A percentile compares a stretch with the other conserved stretches of the same genome.
These are phyloP conservation scores for Ectobius pallidus DNA, from an alignment of 2,888 invertebrate species.

Conservation along the genomic window DNA sequence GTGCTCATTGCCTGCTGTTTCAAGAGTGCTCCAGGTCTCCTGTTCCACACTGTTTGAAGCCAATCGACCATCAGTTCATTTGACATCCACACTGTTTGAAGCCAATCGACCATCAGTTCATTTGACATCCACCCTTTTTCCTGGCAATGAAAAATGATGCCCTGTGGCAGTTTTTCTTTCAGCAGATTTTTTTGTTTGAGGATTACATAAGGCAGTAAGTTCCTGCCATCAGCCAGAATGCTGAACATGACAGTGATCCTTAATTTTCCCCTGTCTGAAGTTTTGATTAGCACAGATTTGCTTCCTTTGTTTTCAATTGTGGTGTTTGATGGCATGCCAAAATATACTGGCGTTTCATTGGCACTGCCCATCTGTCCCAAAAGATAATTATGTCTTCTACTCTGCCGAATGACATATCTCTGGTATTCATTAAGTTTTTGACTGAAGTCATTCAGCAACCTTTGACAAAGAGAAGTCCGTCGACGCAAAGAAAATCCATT, in stretches of 20 bases:
- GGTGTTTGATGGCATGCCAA: constrained; percentile 35
- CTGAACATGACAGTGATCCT: constrained; percentile 35
- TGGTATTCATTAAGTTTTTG: background rate
- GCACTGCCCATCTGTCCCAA: constrained; percentile 39
- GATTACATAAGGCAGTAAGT: constrained; percentile 33
- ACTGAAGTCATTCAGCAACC: too few relatives aligned
- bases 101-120: constrained; percentile 41
- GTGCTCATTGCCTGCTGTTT: constrained; percentile 25
- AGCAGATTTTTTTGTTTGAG: constrained; percentile 33
- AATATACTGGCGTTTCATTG: constrained; percentile 32
- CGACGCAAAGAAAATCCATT: too few relatives aligned
- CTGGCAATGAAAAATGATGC: constrained; percentile 36
- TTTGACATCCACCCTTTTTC: constrained; percentile 41
- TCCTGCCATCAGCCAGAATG: constrained; percentile 35
- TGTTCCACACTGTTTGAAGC: constrained; percentile 20
- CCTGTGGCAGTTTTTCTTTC: constrained; percentile 36
- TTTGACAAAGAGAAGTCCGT: too few relatives aligned
- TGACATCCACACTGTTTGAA: constrained; percentile 41
- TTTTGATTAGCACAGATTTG: constrained; percentile 23
- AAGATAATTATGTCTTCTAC: constrained; percentile 15
- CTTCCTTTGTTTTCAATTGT: constrained; percentile 34
- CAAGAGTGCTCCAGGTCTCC: constrained; percentile 32
- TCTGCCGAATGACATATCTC: constrained; percentile 26
- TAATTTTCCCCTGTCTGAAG: constrained; percentile 26
- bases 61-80: constrained; percentile 40